Base-by-base conservation (phyloP, 2,797 vertebrate species). In the Epinephelus malabaricus region DNA sequence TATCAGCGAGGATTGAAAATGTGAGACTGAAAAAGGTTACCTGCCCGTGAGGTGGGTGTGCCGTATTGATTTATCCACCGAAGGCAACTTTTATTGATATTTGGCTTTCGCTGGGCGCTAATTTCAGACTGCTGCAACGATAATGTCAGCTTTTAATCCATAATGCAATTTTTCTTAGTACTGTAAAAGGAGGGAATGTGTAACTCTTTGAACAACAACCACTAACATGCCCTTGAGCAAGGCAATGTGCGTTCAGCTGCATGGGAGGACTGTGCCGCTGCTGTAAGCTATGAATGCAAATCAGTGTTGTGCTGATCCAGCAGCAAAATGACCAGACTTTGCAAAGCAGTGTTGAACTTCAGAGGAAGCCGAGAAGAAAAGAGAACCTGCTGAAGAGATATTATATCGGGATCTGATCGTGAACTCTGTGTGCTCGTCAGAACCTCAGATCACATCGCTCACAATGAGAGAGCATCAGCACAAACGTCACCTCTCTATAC, bases 1-100 rank as follows among this genome's bases (percentile, higher is more conserved):
- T 46, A 54, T 72, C n/a, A 83, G 11, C 5, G 0, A 40, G 8
- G 66, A 59, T 25, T 76, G 47, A 56, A 63, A 55, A 60, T 65
- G 64, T 34, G 68, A 25, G 55, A 47, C 51, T 45, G 40, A 68
- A 27, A 83, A 85, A 84, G 76, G 84, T 82, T 82, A 84, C 76
- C 72, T 47, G 78, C 61, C 58, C 6, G 6, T 66, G 54, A 5
- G 1, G 14, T 17, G 47, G 58, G 40, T 56, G 40, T 55, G 53
- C 2, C 18, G 45, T 71, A 84, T 82, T 62, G 78, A 90, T 91
- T 80, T 45, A 69, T 64, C 34, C 50, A 38, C 45, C 18, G 13
- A 73, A 75, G 49, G 45, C 51, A 45, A 58, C 59, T 76, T 83
- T 74, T 78, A 80, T 69, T 81, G 78, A 69, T 69, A 55, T 78